A percentile compares a stretch with the other conserved stretches of the same genome.
Evolutionary conservation across 2,113 vertebrate genomes (phyloP).

Genomic region (Rhabdomys dilectus): DNA sequence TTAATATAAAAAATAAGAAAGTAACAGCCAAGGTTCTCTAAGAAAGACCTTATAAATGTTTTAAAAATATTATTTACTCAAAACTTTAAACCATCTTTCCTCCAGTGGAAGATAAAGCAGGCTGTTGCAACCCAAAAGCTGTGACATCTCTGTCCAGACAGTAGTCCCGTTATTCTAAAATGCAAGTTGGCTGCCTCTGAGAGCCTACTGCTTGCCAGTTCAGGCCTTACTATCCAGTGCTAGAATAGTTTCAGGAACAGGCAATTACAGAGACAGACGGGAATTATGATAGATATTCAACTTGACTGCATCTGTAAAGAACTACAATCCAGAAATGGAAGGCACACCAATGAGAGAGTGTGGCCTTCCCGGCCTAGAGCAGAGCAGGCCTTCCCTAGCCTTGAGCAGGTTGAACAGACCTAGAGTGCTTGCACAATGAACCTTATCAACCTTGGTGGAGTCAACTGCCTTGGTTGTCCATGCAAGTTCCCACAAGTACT

Average conservation of each 20-base stretch:
- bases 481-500: no score
- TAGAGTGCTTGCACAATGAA: no score
- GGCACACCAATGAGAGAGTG: background rate
- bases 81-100: background rate
- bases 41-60: background rate
- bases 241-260: background rate
- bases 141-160: background rate
- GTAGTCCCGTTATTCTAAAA: background rate
- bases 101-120: background rate
- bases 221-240: background rate
- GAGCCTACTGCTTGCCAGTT: background rate
- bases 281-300: background rate
- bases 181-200: background rate
- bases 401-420: no score
- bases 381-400: no score
- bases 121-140: background rate
- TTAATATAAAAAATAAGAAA: constrained; percentile 22
- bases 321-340: background rate
- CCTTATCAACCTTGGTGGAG: no score
- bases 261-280: background rate
- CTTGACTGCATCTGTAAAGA: background rate
- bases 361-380: no score
- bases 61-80: background rate
- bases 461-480: no score
- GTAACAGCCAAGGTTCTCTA: background rate